Conservation (phyloP, 2,888 invertebrate species). For the Philereme vetulata region DNA sequence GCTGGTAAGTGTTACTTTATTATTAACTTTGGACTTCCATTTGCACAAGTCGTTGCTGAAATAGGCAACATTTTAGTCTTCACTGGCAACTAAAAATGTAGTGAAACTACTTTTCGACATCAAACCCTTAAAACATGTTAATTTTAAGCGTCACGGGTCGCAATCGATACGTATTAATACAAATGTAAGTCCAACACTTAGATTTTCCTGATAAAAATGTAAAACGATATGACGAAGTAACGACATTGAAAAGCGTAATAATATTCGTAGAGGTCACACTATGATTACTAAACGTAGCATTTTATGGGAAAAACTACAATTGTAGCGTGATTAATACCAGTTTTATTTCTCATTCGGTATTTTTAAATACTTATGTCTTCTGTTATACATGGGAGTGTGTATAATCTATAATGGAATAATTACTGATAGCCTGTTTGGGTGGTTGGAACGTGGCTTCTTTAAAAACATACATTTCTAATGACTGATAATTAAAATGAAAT, state of each 20-base stretch:
- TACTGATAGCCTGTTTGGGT: constrained; percentile 12
- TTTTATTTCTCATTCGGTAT: constrained; percentile 26
- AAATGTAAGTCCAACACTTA: constrained; percentile 45
- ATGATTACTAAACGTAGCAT: constrained; percentile 39
- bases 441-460: neutral
- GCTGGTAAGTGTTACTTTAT: constrained; percentile 66
- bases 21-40: constrained; percentile 48
- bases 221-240: constrained; percentile 53
- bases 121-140: constrained; percentile 5
- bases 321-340: constrained; percentile 39
- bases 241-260: constrained; percentile 43
- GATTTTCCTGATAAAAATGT: constrained; percentile 37
- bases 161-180: constrained; percentile 23
- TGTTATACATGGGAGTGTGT: constrained; percentile 6
- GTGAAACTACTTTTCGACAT: neutral
- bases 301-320: constrained; percentile 40
- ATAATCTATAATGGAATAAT: neutral
- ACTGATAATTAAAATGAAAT: constrained; percentile 11
- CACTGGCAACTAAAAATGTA: neutral
- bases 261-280: constrained; percentile 39
- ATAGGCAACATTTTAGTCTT: neutral
- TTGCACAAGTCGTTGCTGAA: constrained; percentile 26
- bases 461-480: neutral
- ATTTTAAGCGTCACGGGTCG: constrained; percentile 1
- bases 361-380: constrained; percentile 31